Evolutionary conservation across 2,888 invertebrate genomes (phyloP).

Genomic region (Lasioglossum calceatum): DNA sequence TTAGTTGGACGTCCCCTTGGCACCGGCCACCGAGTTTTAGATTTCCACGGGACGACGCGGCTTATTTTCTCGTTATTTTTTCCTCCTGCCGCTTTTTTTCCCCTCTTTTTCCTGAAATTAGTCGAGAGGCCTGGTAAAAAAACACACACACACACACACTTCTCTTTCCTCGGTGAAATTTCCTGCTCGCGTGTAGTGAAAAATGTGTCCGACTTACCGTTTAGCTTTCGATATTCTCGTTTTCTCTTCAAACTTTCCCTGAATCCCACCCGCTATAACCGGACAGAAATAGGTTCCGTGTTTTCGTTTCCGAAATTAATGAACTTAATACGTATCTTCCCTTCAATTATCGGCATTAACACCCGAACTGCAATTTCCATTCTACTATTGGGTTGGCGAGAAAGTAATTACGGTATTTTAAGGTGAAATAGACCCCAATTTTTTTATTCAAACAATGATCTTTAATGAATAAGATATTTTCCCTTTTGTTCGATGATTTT

Average conservation of each 20-base stretch:
- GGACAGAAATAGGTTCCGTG: not conserved
- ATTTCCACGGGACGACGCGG: conserved; percentile 24
- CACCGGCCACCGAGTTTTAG: conserved; percentile 36
- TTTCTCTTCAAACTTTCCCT: not conserved
- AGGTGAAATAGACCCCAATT: no score
- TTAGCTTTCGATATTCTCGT: not conserved
- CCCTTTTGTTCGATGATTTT: no score
- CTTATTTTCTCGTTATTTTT: conserved; percentile 51
- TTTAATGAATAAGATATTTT: no score
- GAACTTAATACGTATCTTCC: not conserved
- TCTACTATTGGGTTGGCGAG: no score
- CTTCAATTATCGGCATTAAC: not conserved
- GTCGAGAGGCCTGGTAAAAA: not conserved
- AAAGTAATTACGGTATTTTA: no score
- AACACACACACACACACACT: not conserved
- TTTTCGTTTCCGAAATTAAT: not conserved
- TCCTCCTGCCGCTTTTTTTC: not conserved
- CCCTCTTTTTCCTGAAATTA: conserved; percentile 1
- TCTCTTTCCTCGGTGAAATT: conserved; percentile 2
- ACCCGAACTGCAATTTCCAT: not conserved
- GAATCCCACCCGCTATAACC: not conserved
- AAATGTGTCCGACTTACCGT: conserved; percentile 14
- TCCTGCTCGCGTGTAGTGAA: not conserved
- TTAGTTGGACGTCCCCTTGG: conserved; percentile 41
- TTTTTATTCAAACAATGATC: no score